A percentile compares a stretch with the other conserved stretches of the same genome.
These are phyloP conservation scores for Acromyrmex heyeri DNA, from an alignment of 1,140 invertebrate genomes.

Conservation along the genomic window DNA sequence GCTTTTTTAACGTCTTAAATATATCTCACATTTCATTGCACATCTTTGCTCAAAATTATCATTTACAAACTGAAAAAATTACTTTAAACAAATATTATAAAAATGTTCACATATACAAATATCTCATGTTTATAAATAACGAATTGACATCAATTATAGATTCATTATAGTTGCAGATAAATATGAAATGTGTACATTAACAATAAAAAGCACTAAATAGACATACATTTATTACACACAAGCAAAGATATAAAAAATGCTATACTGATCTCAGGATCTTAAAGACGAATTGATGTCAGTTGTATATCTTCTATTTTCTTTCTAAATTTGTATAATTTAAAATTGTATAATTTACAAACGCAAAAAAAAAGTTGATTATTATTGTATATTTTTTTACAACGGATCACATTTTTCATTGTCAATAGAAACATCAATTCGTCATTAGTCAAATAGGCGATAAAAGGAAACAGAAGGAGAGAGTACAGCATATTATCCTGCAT, in stretches of 20 bases:
- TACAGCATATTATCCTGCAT: conserved; percentile 77
- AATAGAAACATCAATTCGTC: conserved; percentile 66
- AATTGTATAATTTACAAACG: not conserved
- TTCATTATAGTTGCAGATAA: conserved; percentile 4
- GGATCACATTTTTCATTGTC: conserved; percentile 14
- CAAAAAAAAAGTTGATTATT: not conserved
- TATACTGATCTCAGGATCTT: conserved; percentile 68
- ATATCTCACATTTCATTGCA: not conserved
- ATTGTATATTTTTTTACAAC: conserved; percentile 25
- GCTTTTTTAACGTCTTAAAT: not conserved
- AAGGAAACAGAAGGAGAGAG: conserved; percentile 69
- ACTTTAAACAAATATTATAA: conserved; percentile 15
- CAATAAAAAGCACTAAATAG: conserved; percentile 46
- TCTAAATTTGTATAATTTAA: conserved; percentile 1
- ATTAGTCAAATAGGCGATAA: conserved; percentile 40
- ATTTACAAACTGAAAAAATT: conserved; percentile 1
- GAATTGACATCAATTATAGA: conserved; percentile 4
- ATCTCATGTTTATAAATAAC: conserved; percentile 9
- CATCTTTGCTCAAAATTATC: conserved; percentile 15
- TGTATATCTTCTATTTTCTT: conserved; percentile 19
- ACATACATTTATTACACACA: conserved; percentile 69
- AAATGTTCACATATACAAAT: conserved; percentile 16
- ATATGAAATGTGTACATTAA: conserved; percentile 25
- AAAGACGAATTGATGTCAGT: conserved; percentile 70
- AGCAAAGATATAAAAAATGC: conserved; percentile 75